A percentile compares a stretch with the other conserved stretches of the same genome.
Conservation (phyloP, 2,888 invertebrate genomes). For the Carpatolechia fugitivella region DNA sequence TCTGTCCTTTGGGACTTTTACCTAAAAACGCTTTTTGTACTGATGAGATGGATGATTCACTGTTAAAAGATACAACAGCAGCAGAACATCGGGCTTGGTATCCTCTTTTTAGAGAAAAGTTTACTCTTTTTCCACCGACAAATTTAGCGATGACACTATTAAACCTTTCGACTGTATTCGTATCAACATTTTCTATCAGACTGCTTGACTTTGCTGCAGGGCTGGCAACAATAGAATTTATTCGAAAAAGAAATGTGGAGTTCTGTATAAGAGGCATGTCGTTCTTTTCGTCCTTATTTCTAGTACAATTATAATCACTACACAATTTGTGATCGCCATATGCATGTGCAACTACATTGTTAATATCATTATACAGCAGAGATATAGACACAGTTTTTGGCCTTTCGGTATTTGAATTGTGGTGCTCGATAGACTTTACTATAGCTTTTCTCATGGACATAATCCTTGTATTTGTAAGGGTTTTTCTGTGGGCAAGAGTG, state of each 20-base stretch:
- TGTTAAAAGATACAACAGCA: conserved; percentile 37
- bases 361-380: conserved; percentile 5
- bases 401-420: not conserved
- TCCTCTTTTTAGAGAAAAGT: conserved; percentile 32
- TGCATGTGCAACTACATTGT: not conserved
- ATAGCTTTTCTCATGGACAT: conserved; percentile 15
- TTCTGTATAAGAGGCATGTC: not conserved
- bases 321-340: not conserved
- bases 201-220: conserved; percentile 14
- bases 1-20: not conserved
- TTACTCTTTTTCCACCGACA: conserved; percentile 41
- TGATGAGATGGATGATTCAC: not conserved
- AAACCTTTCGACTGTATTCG: conserved; percentile 18
- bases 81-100: conserved; percentile 38
- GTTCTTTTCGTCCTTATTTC: not conserved
- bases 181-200: conserved; percentile 18
- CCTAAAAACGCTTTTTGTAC: not conserved
- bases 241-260: not conserved
- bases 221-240: not conserved
- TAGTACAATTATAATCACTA: not conserved
- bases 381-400: not conserved
- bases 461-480: conserved; percentile 13
- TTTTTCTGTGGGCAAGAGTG: conserved; percentile 13
- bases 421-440: conserved; percentile 11
- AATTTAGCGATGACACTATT: conserved; percentile 25